Percentiles rank a stretch among this genome's conserved stretches.
Evolutionary conservation across 2,888 invertebrate genomes (phyloP).

Genomic region (Trichacis sp.): DNA sequence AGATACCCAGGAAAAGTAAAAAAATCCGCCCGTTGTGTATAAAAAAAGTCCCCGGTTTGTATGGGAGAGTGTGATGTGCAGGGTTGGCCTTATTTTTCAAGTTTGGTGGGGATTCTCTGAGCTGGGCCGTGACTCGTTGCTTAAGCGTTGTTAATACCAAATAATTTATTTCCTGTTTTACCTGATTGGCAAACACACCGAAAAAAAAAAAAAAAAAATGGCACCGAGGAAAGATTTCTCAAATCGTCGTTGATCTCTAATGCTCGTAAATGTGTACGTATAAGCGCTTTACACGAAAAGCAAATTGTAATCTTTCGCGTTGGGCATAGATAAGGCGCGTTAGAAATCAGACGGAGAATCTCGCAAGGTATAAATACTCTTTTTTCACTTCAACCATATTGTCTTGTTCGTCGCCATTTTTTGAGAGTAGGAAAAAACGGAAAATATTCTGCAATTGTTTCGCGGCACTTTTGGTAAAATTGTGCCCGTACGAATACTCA

Average conservation of each 20-base stretch:
- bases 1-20: too few relatives aligned
- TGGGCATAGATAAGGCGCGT: slow-evolving; percentile 35
- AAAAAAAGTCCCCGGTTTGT: too few relatives aligned
- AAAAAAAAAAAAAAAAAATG: too few relatives aligned
- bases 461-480: neutral
- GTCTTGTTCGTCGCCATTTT: slow-evolving; percentile 23
- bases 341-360: slow-evolving; percentile 15
- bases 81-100: too few relatives aligned
- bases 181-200: too few relatives aligned
- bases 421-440: slow-evolving; percentile 4
- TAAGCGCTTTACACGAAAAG: slow-evolving; percentile 38
- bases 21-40: too few relatives aligned
- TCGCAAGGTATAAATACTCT: slow-evolving; percentile 4
- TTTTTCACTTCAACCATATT: slow-evolving; percentile 31
- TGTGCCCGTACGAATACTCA: slow-evolving; percentile 16
- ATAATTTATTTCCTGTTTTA: too few relatives aligned
- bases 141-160: too few relatives aligned
- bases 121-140: too few relatives aligned
- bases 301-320: slow-evolving; percentile 35
- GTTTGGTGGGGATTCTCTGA: too few relatives aligned
- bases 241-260: slow-evolving; percentile 14
- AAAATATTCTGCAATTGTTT: slow-evolving; percentile 7
- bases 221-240: slow-evolving; percentile 25
- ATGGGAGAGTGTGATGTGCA: too few relatives aligned
- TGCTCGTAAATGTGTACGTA: slow-evolving; percentile 36